These are phyloP conservation scores for Synanthedon myopaeformis DNA, from an alignment of 2,888 invertebrate genomes.

Conservation along the genomic window DNA sequence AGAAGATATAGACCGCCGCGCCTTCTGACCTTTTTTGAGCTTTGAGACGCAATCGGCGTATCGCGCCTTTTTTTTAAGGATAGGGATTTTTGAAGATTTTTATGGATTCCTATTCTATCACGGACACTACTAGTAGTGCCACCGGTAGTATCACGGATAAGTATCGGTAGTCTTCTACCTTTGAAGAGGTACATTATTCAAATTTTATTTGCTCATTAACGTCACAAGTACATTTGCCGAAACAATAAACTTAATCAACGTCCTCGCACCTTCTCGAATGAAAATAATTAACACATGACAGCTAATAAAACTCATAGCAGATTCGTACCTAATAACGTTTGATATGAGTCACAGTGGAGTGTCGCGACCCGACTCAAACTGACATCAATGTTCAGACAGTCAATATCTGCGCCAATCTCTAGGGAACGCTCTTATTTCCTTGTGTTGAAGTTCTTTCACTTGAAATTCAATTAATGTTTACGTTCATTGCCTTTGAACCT, in stretches of 20 bases:
- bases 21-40: too few species aligned
- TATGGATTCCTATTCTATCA: too few species aligned
- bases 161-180: too few species aligned
- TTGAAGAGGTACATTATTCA: too few species aligned
- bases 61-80: too few species aligned
- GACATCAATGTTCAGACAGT: conserved; percentile 21
- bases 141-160: too few species aligned
- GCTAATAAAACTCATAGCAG: conserved; percentile 38
- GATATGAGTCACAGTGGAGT: conserved; percentile 24
- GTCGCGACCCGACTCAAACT: conserved; percentile 46
- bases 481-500: background rate
- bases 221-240: too few species aligned
- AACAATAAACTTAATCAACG: background rate
- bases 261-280: background rate
- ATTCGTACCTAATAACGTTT: conserved; percentile 20
- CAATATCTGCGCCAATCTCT: background rate
- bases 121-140: too few species aligned
- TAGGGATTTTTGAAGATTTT: too few species aligned
- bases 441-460: background rate
- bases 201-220: too few species aligned
- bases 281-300: conserved; percentile 19
- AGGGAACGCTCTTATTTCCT: background rate
- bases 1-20: too few species aligned
- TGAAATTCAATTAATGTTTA: background rate
- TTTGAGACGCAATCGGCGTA: too few species aligned